Percentiles rank a stretch among this genome's conserved stretches.
These are phyloP conservation scores for Scleropages formosus DNA, from an alignment of 2,797 vertebrate species.

Conservation along the genomic window DNA sequence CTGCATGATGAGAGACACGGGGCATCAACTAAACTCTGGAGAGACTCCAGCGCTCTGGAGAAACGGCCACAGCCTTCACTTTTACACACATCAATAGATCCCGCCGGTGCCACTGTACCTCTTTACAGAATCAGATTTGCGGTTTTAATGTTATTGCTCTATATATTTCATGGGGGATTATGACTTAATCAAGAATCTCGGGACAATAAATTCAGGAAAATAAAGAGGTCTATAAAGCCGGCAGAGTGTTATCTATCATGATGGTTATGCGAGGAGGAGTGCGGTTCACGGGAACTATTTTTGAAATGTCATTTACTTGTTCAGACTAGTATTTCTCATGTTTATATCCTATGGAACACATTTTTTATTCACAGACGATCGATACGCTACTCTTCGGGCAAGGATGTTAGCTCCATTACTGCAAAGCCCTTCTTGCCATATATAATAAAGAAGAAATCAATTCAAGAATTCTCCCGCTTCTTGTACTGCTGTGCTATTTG, in stretches of 20 bases:
- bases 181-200: slow-evolving; percentile 36
- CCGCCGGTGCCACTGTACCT: slow-evolving; percentile 63
- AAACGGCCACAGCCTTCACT: slow-evolving; percentile 61
- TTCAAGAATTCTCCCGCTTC: slow-evolving; percentile 1
- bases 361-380: slow-evolving; percentile 23
- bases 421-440: slow-evolving; percentile 1
- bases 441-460: slow-evolving; percentile 30
- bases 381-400: slow-evolving; percentile 12
- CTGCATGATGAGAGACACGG: neutral
- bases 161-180: slow-evolving; percentile 41
- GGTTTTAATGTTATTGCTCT: slow-evolving; percentile 30
- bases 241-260: slow-evolving; percentile 30
- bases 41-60: slow-evolving; percentile 47
- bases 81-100: slow-evolving; percentile 58
- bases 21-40: no score
- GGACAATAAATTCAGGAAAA: slow-evolving; percentile 35
- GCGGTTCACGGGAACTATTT: slow-evolving; percentile 11
- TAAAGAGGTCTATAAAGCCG: slow-evolving; percentile 29
- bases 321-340: neutral
- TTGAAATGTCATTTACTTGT: slow-evolving; percentile 20
- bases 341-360: slow-evolving; percentile 5
- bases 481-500: slow-evolving; percentile 2
- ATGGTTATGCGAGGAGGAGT: slow-evolving; percentile 26
- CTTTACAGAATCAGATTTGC: slow-evolving; percentile 29
- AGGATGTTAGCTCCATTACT: slow-evolving; percentile 18